Base-by-base conservation (phyloP, 1,140 invertebrate genomes). In the Epicauta chinensis region DNA sequence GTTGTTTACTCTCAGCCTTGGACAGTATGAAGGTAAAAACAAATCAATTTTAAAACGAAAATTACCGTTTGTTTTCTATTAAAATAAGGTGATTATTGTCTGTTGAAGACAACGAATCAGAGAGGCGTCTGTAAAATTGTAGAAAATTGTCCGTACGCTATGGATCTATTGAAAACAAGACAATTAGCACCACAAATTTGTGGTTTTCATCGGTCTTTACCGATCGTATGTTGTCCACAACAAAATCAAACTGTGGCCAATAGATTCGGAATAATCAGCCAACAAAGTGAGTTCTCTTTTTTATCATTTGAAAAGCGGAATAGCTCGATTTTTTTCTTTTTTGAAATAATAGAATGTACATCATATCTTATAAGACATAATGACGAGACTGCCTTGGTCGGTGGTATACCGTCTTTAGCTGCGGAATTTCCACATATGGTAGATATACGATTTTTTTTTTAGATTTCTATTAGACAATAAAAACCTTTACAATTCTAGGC, bases 361-460 rank as follows among this genome's bases (percentile, higher is more conserved):
- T 4, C 29, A 42, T 10, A 14, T 9, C 34, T 42, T 31, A 39
- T 42, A 17, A 11, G 41, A 34, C 2, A 32, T 39, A 2, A 35
- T 32, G 13, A 16, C 29, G 0, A 17, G 45, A 7, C 42, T 29
- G 40, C 44, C 14, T 39, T n/a, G n/a, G n/a, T 55, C 16, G 40
- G 41, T 31, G 53, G 53, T 11, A 51, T 29, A n/a, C 23, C 47
- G 2, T 49, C 53, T 9, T 30, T 42, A 3, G 40, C 12, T 10
- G 34, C 15, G 42, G 53, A 51, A 17, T 55, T 55, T 49, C 53
- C 53, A 30, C 53, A 55, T 17, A 55, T 55, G 48, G 53, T 55
- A 39, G 16, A 23, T 23, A 2, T 3, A 14, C 3, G 1, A 12
- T 41, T 41, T 16, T 1, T 13, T 16, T 9, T 3, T 13, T 14